Base-by-base conservation (phyloP, 2,113 vertebrate species). In the Rutilus rutilus region DNA sequence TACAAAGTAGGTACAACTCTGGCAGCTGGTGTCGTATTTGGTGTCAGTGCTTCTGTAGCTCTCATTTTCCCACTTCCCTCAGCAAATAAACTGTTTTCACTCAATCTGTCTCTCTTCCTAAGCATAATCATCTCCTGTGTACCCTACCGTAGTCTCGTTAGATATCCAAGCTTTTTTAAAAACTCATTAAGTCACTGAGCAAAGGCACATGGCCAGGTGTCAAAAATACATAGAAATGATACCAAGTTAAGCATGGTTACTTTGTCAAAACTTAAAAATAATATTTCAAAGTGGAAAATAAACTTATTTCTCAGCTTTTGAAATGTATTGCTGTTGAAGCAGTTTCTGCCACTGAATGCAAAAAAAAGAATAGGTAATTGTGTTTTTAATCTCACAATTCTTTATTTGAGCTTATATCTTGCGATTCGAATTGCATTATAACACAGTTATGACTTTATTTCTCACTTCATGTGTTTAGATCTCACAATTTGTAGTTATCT, bases 1-100 rank as follows among this genome's bases (percentile, higher is more conserved):
- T 90, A 96, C 97, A 95, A 99, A 99, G 98, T 99, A 99, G 96
- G 98, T 99, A 96, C 94, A 96, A 94, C 91, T 93, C 90, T 94
- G 93, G 95, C 95, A 93, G 95, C 94, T 96, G 94, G 92, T 94
- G 91, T 93, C 94, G 89, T 88, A 87, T 76, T 91, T 90, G 2
- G 85, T 94, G 92, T 95, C 91, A 95, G 90, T 95, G 86, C 88
- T 86, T 84, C 85, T 94, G 86, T 85, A 91, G 87, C 88, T 91
- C 73, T 90, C 62, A 27, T 85, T 80, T 52, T 65, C 84, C 88
- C 89, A 75, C 54, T 82, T 86, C 45, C 59, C 67, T 84, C 77
- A 39, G 75, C 81, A 83, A 73, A 77, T 23, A 36, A 78, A 87
- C 27, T 59, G 59, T 73, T 82, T 78, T 74, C 57, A 8, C 19